phyloP scores from a whole-genome alignment of 1,140 invertebrate species.

The Araneus ventricosus region DNA sequence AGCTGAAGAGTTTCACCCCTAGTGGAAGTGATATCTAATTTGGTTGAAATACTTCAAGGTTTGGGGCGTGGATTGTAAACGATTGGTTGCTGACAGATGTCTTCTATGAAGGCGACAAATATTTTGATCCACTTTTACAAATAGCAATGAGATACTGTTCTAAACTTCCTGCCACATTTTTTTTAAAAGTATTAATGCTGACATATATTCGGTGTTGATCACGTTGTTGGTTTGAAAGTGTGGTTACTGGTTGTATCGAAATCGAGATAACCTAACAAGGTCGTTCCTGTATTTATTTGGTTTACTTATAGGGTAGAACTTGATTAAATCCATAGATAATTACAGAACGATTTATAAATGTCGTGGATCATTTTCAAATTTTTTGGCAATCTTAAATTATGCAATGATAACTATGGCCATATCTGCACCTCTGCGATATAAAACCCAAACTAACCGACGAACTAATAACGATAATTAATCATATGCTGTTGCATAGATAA shows the following conservation, averaged over 20 bases:
- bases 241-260: background rate
- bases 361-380: no score
- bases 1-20: background rate
- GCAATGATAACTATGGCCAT: no score
- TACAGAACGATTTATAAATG: no score
- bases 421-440: no score
- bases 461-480: no score
- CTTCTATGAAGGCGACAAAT: background rate
- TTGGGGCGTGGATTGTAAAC: slow-evolving; percentile 11
- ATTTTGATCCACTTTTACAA: slow-evolving; percentile 15
- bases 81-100: background rate
- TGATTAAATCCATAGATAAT: no score
- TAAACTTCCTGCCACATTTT: background rate
- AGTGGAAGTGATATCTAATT: slow-evolving; percentile 20
- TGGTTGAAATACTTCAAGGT: background rate
- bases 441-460: no score
- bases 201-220: background rate
- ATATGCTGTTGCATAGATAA: no score
- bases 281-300: background rate
- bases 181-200: background rate
- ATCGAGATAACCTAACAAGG: background rate
- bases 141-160: background rate
- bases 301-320: no score
- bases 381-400: no score
- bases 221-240: background rate